A percentile compares a stretch with the other conserved stretches of the same genome.
Evolutionary conservation across 2,888 invertebrate genomes (phyloP).

Genomic region (Drosophila mercatorum): DNA sequence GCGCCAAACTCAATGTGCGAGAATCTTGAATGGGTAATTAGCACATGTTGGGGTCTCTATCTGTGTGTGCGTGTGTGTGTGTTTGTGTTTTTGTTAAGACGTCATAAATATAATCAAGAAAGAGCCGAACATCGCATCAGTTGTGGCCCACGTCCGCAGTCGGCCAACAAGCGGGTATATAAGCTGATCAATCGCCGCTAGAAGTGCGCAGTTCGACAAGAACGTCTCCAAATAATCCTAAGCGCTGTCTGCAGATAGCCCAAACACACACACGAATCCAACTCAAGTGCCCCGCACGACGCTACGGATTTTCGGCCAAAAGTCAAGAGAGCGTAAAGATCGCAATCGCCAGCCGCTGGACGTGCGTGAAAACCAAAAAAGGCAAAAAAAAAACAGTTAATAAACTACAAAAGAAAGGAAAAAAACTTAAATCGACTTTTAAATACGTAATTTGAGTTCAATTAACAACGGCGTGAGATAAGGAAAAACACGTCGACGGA

Average conservation of each 20-base stretch:
- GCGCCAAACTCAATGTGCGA: slow-evolving; percentile 57
- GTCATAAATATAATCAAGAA: slow-evolving; percentile 60
- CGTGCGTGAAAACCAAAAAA: not conserved
- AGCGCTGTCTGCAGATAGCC: not conserved
- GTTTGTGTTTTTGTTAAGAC: slow-evolving; percentile 43
- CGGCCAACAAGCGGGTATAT: slow-evolving; percentile 51
- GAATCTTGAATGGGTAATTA: slow-evolving; percentile 75
- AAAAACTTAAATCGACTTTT: not conserved
- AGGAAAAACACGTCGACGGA: not conserved
- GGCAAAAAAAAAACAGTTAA: not conserved
- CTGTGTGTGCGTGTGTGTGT: too few relatives aligned
- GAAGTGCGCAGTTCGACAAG: slow-evolving; percentile 52
- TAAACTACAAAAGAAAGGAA: not conserved
- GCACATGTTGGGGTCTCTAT: slow-evolving; percentile 50
- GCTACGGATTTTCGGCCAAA: slow-evolving; percentile 7
- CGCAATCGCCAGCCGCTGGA: slow-evolving; percentile 1
- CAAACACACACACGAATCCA: not conserved
- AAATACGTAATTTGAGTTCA: slow-evolving; percentile 15
- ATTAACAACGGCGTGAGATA: slow-evolving; percentile 18
- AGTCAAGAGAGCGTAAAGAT: slow-evolving; percentile 9
- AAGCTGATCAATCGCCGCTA: slow-evolving; percentile 59
- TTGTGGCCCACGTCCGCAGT: slow-evolving; percentile 29
- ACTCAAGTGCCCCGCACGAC: not conserved
- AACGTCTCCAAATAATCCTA: slow-evolving; percentile 23
- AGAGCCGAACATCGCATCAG: slow-evolving; percentile 22